Conservation (phyloP, 2,888 invertebrate genomes). For the Margaritifera margaritifera region DNA sequence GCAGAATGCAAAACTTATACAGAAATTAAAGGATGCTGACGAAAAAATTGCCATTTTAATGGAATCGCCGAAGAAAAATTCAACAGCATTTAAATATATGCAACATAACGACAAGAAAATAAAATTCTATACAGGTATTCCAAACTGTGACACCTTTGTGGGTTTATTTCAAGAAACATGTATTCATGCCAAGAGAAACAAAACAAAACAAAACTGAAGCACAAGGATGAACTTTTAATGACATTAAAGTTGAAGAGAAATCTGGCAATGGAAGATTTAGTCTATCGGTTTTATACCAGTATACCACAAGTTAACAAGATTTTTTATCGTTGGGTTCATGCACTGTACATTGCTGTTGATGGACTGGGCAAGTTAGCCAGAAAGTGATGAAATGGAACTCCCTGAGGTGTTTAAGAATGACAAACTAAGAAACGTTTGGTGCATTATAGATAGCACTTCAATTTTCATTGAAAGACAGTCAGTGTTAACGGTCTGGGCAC, state of each 20-base stretch:
- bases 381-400: constrained; percentile 1
- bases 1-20: too few species aligned
- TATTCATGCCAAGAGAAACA: background rate
- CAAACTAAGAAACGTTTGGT: constrained; percentile 1
- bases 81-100: background rate
- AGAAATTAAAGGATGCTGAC: too few species aligned
- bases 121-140: constrained; percentile 4
- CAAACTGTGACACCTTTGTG: background rate
- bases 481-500: constrained; percentile 2
- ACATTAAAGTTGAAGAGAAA: constrained; percentile 5
- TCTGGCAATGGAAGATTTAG: constrained; percentile 4
- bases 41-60: background rate
- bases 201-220: constrained; percentile 4
- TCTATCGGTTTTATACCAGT: constrained; percentile 3
- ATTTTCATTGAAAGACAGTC: too few species aligned
- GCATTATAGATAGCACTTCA: constrained; percentile 5
- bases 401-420: background rate
- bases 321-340: too few species aligned
- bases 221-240: constrained; percentile 6
- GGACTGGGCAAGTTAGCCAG: too few species aligned
- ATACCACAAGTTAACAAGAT: too few species aligned
- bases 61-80: background rate
- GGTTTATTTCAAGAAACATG: background rate
- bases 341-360: too few species aligned
- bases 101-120: background rate